Base-by-base conservation (phyloP, 35 echinoderm and acorn worm species). In the Antedon bifida region DNA sequence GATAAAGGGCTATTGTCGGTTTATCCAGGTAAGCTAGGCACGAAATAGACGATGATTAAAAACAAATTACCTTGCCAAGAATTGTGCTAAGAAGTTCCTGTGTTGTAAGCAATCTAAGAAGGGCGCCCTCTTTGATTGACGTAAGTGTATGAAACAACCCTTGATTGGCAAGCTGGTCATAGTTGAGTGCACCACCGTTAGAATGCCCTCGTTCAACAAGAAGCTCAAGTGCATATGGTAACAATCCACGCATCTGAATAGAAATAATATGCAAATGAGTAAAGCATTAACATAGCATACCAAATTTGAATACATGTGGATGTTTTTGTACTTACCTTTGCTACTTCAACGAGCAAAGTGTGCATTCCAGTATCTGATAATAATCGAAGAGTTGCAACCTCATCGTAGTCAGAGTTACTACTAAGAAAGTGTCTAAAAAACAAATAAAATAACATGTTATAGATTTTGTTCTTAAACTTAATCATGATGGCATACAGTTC, bases 351-450 rank as follows among this genome's bases (percentile, higher is more conserved):
- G 34, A 80, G 9, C n/a, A 80, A 9, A 17, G 14, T 38, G 36
- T 80, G 36, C 78, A 80, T 80, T 35, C 78, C 78, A 26, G 34
- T 34, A 23, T 80, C 78, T 7, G 78, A 34, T 13, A 80, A 30
- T 80, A 80, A 80, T 4, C 36, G 34, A 29, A 80, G 34, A 3
- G 78, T 38, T 36, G n/a, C 26, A 14, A 80, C 32, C 31, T 35
- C 78, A 39, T 80, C 34, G 29, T 80, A 80, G 29, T 80, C 78
- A 38, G 36, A 80, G 23, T 38, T 80, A 39, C 36, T 38, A 36
- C 33, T 80, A 23, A 80, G 36, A 36, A 80, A 80, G n/a, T 80
- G 78, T 39, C 78, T 80, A 8, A 23, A 4, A 30, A 39, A 80
- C 7, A 38, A 14, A 26, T 80, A 39, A 80, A 33, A 5, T 32